phyloP scores from a whole-genome alignment of 2,113 vertebrate species.

The Platysternon megacephalum region DNA sequence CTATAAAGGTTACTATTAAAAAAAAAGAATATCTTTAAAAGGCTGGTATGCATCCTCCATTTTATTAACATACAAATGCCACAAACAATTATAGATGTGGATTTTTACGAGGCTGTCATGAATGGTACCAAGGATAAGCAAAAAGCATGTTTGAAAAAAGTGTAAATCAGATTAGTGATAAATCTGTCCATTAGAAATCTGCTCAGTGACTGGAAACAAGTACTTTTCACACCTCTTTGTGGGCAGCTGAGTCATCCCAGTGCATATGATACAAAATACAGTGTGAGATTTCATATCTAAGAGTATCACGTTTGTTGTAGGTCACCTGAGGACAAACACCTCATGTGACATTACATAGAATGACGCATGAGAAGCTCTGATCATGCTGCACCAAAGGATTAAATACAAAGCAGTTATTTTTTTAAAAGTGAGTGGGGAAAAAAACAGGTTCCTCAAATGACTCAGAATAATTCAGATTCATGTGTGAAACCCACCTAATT shows the following conservation, averaged over 20 bases:
- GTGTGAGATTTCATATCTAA: slow-evolving; percentile 28
- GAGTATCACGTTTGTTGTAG: not conserved
- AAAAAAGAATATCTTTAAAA: not conserved
- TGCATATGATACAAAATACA: slow-evolving; percentile 4
- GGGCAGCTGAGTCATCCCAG: not conserved
- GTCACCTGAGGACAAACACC: slow-evolving; percentile 45
- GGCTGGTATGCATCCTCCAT: rapidly evolving
- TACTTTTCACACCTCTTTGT: not conserved
- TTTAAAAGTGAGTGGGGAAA: slow-evolving; percentile 22
- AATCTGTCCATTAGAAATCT: not conserved
- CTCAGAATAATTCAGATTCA: slow-evolving; percentile 31
- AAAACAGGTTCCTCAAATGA: slow-evolving; percentile 11
- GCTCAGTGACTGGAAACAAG: not conserved
- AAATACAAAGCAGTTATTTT: slow-evolving; percentile 22
- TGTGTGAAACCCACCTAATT: not conserved
- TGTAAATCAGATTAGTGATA: rapidly evolving
- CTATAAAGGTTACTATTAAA: rapidly evolving
- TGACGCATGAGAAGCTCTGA: slow-evolving; percentile 10
- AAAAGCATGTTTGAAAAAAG: not conserved
- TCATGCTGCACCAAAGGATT: slow-evolving; percentile 5
- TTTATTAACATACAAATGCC: not conserved
- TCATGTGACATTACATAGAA: slow-evolving; percentile 15
- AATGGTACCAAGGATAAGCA: rapidly evolving
- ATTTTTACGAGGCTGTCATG: not conserved
- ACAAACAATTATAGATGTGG: not conserved